Base-by-base conservation (phyloP, 2,888 invertebrate genomes). In the Ashinkailepas kermadecensis region DNA sequence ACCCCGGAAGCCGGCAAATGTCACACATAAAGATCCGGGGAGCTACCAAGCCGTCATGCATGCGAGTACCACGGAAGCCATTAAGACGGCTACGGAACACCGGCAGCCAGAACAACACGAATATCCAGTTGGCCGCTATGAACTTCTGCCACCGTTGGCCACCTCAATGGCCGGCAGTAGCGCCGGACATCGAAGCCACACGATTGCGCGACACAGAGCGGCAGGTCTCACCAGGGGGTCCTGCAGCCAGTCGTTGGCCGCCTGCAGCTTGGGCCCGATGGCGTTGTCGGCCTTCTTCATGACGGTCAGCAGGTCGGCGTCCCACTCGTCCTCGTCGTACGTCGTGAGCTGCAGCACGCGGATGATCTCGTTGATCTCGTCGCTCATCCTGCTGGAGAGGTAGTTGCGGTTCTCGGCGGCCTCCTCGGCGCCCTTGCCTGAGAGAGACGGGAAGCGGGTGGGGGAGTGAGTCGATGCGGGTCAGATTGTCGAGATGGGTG, bases 271-370 rank as follows among this genome's bases (percentile, higher is more conserved):
- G 85, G 94, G 93, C 86, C 95, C 94, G 83, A 99, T 95, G 81
- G 97, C 96, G 87, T 94, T 94, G 87, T 94, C 94, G 25, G 97
- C 91, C 86, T 97, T 97, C 86, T 96, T 96, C 89, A 99, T 90
- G 84, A 92, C 96, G 0, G 98, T 97, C 81, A 99, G 91, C 87
- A 99, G 97, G 89, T 99, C 99, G 84, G 96, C 93, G 86, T 99
- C 98, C 89, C 98, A 98, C 86, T 98, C 97, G 86, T 99, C 99
- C 87, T 99, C 99, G 86, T 99, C 98, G 87, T 99, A 99, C 10
- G 99, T 98, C 15, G 99, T 99, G 86, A 99, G 88, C 88, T 99
- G 99, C 3, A 99, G 91, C 10, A 99, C 99, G 79, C 97, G 92
- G 85, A 99, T 99, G 84, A 99, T 99, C 89, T 99, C 99, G 87